A percentile compares a stretch with the other conserved stretches of the same genome.
Evolutionary conservation across 2,797 vertebrate genomes (phyloP).

Genomic region (Melanotaenia maccullochi): DNA sequence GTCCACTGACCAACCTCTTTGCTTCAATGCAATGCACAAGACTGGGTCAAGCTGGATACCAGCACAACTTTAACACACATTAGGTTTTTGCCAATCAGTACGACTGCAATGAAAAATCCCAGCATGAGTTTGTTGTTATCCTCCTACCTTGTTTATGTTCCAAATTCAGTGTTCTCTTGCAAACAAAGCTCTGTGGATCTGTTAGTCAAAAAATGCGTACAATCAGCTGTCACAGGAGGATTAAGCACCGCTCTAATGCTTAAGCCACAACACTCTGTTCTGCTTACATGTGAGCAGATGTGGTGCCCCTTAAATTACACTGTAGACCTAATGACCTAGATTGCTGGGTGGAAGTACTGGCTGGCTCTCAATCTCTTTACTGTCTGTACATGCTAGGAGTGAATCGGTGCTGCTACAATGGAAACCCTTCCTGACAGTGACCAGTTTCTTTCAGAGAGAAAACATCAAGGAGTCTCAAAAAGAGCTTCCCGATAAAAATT

Average conservation of each 20-base stretch:
- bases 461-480: not conserved
- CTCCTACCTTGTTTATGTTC: conserved; percentile 26
- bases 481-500: not conserved
- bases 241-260: conserved; percentile 66
- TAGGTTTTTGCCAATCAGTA: conserved; percentile 34
- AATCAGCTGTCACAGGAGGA: conserved; percentile 69
- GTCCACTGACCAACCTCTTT: conserved; percentile 48
- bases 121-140: not conserved
- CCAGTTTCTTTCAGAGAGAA: not conserved
- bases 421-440: conserved; percentile 10
- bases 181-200: conserved; percentile 43
- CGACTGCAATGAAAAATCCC: not conserved
- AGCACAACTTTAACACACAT: conserved; percentile 31
- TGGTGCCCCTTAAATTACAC: conserved; percentile 77
- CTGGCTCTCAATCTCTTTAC: conserved; percentile 64
- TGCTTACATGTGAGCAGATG: conserved; percentile 76
- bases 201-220: conserved; percentile 46
- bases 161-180: conserved; percentile 3
- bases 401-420: conserved; percentile 44
- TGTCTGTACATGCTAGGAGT: conserved; percentile 29
- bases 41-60: conserved; percentile 51
- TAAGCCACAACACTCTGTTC: conserved; percentile 57
- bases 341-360: conserved; percentile 64
- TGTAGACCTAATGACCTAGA: conserved; percentile 84
- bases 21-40: conserved; percentile 42